Base-by-base conservation (phyloP, 2,797 vertebrate species). In the Erithacus rubecula region DNA sequence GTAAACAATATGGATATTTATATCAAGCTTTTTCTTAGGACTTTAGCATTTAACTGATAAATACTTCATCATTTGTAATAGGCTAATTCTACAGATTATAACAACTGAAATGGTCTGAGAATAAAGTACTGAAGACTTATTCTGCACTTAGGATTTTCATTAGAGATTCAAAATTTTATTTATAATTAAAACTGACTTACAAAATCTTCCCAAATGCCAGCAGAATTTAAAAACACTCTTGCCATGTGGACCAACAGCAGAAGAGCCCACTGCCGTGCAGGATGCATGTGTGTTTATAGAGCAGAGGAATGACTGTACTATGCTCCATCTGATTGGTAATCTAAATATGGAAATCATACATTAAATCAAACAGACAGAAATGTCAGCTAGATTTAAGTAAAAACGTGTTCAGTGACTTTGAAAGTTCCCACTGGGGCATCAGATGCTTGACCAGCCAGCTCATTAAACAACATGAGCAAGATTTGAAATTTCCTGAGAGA, bases 341-440 rank as follows among this genome's bases (percentile, higher is more conserved):
- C 87, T 93, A 96, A 93, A 83, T 91, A 93, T 77, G 82, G 83
- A 95, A 95, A 88, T 91, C 72, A 88, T 87, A 95, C 65, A 88
- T 93, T 96, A 96, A 97, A 95, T 95, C 44, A 90, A 94, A 92
- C 63, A 94, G 94, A 93, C 74, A 96, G 84, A 89, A 97, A 96
- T 83, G 93, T 95, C 95, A 93, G 82, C 82, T 93, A 89, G 60
- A 85, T 93, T 97, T 94, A 96, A 94, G 75, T 47, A 82, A 95
- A 97, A 97, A 64, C 16, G 74, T 94, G 89, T 60, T 97, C 93
- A 95, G 44, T 95, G 91, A 93, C 90, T 95, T 93, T 88, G 93
- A 95, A 97, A 94, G 88, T 94, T 97, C 90, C 86, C 82, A 96
- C 51, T 1, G 39, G 91, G 90, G 76, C 83, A 97, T 95, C 92